phyloP scores from a whole-genome alignment of 2,113 vertebrate species.

The Ardeotis arabs region DNA sequence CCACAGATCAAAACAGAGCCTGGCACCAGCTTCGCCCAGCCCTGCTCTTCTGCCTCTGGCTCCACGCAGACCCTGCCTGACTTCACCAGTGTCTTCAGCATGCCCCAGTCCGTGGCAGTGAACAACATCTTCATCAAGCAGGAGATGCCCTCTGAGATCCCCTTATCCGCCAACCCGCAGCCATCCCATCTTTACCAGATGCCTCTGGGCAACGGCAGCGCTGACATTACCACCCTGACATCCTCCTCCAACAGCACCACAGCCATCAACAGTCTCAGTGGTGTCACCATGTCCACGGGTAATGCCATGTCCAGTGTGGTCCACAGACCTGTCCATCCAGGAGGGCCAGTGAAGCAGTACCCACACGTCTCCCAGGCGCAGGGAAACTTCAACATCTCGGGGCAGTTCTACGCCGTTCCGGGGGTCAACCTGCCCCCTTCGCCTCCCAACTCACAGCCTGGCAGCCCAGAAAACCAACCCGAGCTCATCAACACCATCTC shows the following conservation, averaged over 20 bases:
- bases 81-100: constrained; percentile 91
- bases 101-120: constrained; percentile 80
- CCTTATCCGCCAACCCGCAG: constrained; percentile 70
- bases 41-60: constrained; percentile 67
- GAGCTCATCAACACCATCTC: constrained; percentile 79
- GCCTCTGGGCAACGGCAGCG: constrained; percentile 51
- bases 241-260: constrained; percentile 65
- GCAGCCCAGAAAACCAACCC: constrained; percentile 85
- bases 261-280: constrained; percentile 81
- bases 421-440: constrained; percentile 88
- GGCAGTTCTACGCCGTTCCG: constrained; percentile 76
- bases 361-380: constrained; percentile 16
- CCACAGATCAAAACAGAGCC: constrained; percentile 86
- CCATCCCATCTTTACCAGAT: constrained; percentile 85
- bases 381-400: constrained; percentile 69
- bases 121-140: constrained; percentile 90
- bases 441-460: constrained; percentile 90
- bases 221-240: constrained; percentile 73
- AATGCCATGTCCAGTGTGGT: neutral
- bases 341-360: constrained; percentile 43
- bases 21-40: constrained; percentile 72
- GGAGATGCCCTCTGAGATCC: constrained; percentile 75
- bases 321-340: neutral
- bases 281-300: constrained; percentile 70
- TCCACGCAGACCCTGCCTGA: constrained; percentile 85